Evolutionary conservation across 92 coral and sea anemone species (phyloP).

Genomic region (Chrysogorgia sp.): DNA sequence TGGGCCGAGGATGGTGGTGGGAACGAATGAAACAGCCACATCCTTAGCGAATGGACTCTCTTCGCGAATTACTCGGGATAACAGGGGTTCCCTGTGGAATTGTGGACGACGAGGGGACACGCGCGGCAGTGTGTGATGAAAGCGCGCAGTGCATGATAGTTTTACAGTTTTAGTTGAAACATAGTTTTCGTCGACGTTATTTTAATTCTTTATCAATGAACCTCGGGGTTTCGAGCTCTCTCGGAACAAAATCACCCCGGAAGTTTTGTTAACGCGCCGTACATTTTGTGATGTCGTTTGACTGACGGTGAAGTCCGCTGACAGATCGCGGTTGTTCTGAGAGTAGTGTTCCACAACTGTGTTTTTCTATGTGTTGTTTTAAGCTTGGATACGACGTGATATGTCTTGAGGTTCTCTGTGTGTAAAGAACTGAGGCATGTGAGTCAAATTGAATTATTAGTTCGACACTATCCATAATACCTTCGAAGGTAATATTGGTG

Average conservation of each 20-base stretch:
- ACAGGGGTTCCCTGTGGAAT: background rate
- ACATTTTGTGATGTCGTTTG: background rate
- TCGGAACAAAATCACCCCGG: background rate
- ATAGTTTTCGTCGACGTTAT: slow-evolving; percentile 1
- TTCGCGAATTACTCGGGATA: background rate
- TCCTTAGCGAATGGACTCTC: slow-evolving; percentile 4
- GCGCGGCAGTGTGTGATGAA: slow-evolving; percentile 5
- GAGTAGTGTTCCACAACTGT: no score
- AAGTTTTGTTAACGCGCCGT: background rate
- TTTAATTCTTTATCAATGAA: slow-evolving; percentile 3
- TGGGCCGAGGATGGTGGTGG: slow-evolving; percentile 92
- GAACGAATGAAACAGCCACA: slow-evolving; percentile 75
- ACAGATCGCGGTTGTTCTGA: background rate
- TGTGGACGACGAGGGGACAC: background rate
- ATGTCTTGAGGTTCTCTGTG: no score
- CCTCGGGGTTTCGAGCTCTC: background rate
- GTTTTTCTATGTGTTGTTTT: no score
- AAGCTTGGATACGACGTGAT: no score
- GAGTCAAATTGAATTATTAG: no score
- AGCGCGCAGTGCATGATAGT: background rate
- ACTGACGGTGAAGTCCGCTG: background rate
- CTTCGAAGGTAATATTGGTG: no score
- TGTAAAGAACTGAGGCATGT: no score
- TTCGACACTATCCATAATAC: no score
- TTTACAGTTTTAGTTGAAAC: slow-evolving; percentile 44